Base-by-base conservation (phyloP, 1,140 invertebrate species). In the Eupristina koningsbergeri region DNA sequence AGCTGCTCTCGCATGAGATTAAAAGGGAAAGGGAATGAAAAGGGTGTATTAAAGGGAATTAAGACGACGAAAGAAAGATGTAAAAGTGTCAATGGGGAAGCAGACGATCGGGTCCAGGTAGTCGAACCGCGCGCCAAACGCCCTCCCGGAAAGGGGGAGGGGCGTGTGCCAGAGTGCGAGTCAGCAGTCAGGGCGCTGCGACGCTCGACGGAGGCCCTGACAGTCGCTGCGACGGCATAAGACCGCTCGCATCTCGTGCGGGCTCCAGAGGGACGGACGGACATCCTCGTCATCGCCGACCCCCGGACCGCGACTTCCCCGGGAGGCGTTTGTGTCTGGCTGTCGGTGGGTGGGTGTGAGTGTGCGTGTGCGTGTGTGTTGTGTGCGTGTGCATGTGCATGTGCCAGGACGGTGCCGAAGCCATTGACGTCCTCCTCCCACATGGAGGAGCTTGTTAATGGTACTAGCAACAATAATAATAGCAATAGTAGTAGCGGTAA, bases 171-270 rank as follows among this genome's bases (percentile, higher is more conserved):
- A 53, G 67, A 15, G 67, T 34, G 13, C 34, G 50, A 81, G 47
- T 19, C 47, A 19, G n/a, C 22, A 31, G 34, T 13, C 1, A 6
- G 39, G n/a, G 22, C 2, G 5, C 15, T 7, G 67, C 26, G 67
- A 17, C 67, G 36, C 80, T 81, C 75, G 71, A 69, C 80, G 58
- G 39, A 39, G 50, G 79, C 45, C 80, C 63, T 80, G 61, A 78
- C 76, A 85, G 88, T 89, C 84, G 87, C 36, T 88, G 86, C 81
- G 34, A 86, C 80, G 88, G 87, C 86, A 87, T 87, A 88, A 89
- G 82, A 84, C 87, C 86, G 88, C 41, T 86, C 86, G 87, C 86
- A 89, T 89, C 90, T 88, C 79, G 83, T 39, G 13, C 22, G 73
- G 29, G 11, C 73, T 3, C 3, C 29, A 39, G 22, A 71, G 3